Evolutionary conservation across 1,140 invertebrate species (phyloP).

Genomic region (Hyphantria cunea): DNA sequence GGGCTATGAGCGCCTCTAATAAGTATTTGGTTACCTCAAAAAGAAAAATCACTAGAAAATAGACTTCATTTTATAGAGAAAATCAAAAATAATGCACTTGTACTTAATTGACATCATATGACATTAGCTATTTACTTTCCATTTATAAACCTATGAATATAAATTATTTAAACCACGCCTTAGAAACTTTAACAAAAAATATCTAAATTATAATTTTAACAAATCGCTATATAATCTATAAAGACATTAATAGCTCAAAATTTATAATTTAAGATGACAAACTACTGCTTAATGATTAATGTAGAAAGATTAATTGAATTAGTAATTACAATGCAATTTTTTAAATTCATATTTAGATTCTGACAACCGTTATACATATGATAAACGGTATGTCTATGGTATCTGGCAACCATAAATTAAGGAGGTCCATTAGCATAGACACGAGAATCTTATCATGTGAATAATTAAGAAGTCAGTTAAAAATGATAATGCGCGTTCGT

Average conservation of each 20-base stretch:
- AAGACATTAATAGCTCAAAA: slow-evolving; percentile 8
- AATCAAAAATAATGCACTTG: too few relatives aligned
- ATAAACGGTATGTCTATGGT: background rate
- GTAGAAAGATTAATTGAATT: slow-evolving; percentile 19
- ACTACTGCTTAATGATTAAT: slow-evolving; percentile 14
- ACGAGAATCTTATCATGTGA: background rate
- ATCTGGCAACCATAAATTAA: background rate
- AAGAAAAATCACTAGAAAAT: too few relatives aligned
- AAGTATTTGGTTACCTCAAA: too few relatives aligned
- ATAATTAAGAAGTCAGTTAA: too few relatives aligned
- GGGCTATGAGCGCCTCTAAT: too few relatives aligned
- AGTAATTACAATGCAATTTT: slow-evolving; percentile 6
- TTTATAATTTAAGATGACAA: background rate
- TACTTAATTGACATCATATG: too few relatives aligned
- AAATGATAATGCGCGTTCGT: background rate
- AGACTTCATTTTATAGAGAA: too few relatives aligned
- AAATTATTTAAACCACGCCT: slow-evolving; percentile 6
- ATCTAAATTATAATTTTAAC: slow-evolving; percentile 17
- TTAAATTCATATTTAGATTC: slow-evolving; percentile 4
- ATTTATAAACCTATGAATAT: background rate
- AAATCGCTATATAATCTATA: slow-evolving; percentile 9
- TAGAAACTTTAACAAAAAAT: background rate
- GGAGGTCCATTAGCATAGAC: background rate
- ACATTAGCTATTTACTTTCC: too few relatives aligned
- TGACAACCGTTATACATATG: slow-evolving; percentile 12